These are phyloP conservation scores for Tetragnatha versicolor DNA, from an alignment of 1,140 invertebrate genomes.

Conservation along the genomic window DNA sequence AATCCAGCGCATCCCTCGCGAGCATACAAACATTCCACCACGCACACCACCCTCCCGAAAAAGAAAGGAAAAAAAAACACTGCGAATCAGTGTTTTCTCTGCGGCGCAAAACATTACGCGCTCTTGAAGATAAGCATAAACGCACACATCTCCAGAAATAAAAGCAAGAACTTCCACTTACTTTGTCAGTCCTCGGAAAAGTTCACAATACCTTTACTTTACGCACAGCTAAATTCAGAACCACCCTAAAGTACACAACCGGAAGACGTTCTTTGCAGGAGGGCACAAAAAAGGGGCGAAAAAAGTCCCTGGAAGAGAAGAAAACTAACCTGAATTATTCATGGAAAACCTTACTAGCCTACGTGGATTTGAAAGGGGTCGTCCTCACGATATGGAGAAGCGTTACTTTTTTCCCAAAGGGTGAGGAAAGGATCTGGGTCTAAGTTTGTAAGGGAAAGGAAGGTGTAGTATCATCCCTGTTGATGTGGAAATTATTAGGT, in stretches of 20 bases:
- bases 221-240: background rate
- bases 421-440: no score
- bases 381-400: background rate
- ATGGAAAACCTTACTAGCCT: background rate
- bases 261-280: background rate
- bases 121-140: conserved; percentile 21
- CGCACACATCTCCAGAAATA: conserved; percentile 4
- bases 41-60: no score
- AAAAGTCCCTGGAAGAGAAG: background rate
- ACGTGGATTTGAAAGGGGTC: background rate
- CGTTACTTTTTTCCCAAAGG: background rate
- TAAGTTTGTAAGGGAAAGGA: no score
- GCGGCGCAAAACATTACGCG: background rate
- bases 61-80: no score
- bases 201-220: conserved; percentile 1
- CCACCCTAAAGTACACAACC: conserved; percentile 17
- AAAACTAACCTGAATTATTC: conserved; percentile 23
- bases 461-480: background rate
- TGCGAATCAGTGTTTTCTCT: background rate
- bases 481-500: no score
- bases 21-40: no score
- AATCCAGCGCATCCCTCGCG: no score
- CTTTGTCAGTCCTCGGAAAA: background rate
- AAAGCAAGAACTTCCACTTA: background rate
- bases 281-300: background rate